Base-by-base conservation (phyloP, 2,797 vertebrate species). In the Enoplosus armatus region DNA sequence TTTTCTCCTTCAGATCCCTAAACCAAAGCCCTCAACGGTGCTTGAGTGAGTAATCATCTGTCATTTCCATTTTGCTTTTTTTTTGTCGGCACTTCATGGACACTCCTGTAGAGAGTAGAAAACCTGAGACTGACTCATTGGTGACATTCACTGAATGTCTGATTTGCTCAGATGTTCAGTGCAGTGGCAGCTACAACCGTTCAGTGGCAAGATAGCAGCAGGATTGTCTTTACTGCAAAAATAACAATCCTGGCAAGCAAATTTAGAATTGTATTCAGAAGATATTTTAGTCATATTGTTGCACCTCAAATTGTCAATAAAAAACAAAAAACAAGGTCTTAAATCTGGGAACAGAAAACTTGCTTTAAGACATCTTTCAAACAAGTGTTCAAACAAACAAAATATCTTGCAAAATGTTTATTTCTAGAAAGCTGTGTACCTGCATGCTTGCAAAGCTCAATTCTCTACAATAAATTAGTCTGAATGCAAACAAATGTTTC, bases 1-100 rank as follows among this genome's bases (percentile, higher is more conserved):
- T 76, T 77, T 80, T 81, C 70, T 83, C 48, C n/a, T 73, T 56
- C 39, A 77, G 63, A 80, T 37, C 71, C 74, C 31, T 10, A 45
- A 86, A 79, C 45, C 45, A 37, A 73, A 78, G 76, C 73, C 27
- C 72, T 54, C 14, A 15, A 48, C 5, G 14, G 54, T 53, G 78
- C 51, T 60, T 31, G 1, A 75, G 50, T 77, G 79, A 86, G 53
- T 64, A 76, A 88, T 85, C 14, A 3, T 8, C 56, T 1, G 1
- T 73, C 70, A 73, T 56, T 84, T 85, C 15, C 76, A 86, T 65
- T 29, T 70, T 53, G n/a, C 63, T 50, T 79, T 75, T 77, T 33
- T 71, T 75, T 77, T 64, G 24, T 75, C 9, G 11, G 53, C 72
- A 61, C 53, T 76, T 77, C 26, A n/a, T 55, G 31, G 41, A 70